Evolutionary conservation across 1,140 invertebrate species (phyloP).

Genomic region (Laodelphax striatellus): DNA sequence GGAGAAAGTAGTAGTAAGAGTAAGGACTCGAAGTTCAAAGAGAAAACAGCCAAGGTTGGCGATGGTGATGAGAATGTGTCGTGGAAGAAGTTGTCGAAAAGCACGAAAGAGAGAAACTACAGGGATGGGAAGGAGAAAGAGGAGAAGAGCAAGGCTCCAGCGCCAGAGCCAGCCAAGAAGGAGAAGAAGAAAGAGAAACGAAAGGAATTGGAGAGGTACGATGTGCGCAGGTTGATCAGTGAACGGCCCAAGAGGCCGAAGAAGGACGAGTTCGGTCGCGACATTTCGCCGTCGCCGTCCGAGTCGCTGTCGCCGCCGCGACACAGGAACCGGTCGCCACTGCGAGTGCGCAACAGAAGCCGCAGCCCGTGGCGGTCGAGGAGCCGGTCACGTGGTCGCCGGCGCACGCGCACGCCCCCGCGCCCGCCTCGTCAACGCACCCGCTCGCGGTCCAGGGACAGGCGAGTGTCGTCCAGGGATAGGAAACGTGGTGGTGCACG

Average conservation of each 20-base stretch:
- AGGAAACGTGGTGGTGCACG: slow-evolving; percentile 21
- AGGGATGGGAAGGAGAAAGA: slow-evolving; percentile 45
- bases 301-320: slow-evolving; percentile 17
- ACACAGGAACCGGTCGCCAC: slow-evolving; percentile 29
- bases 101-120: slow-evolving; percentile 69
- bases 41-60: slow-evolving; percentile 27
- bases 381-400: slow-evolving; percentile 18
- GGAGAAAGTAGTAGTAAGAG: slow-evolving; percentile 11
- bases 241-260: slow-evolving; percentile 48
- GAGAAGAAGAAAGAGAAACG: slow-evolving; percentile 43
- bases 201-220: slow-evolving; percentile 68
- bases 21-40: slow-evolving; percentile 31
- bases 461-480: slow-evolving; percentile 8
- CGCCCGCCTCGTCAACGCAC: slow-evolving; percentile 4
- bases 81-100: slow-evolving; percentile 74
- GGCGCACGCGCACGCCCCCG: slow-evolving; percentile 14
- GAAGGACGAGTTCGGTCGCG: slow-evolving; percentile 71
- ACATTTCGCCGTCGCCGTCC: slow-evolving; percentile 38
- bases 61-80: slow-evolving; percentile 32
- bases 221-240: slow-evolving; percentile 63
- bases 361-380: slow-evolving; percentile 24
- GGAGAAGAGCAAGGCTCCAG: slow-evolving; percentile 29
- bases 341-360: slow-evolving; percentile 21
- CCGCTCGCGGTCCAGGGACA: slow-evolving; percentile 15
- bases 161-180: slow-evolving; percentile 29